These are phyloP conservation scores for Reticulitermes speratus DNA, from an alignment of 1,140 invertebrate genomes.

Conservation along the genomic window DNA sequence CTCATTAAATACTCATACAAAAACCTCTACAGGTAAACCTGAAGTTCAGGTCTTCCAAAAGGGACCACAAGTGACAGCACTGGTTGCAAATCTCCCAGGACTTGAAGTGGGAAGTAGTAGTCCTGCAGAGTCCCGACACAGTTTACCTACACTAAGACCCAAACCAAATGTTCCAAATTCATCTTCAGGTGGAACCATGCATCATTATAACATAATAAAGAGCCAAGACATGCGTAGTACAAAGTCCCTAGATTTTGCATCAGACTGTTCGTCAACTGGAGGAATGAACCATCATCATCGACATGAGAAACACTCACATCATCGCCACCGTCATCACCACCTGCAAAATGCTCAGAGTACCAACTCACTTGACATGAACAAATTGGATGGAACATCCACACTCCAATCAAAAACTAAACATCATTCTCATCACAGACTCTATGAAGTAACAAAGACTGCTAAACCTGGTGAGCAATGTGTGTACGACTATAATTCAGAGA, in stretches of 20 bases:
- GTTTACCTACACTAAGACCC: constrained; percentile 43
- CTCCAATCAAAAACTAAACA: neutral
- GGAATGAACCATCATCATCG: constrained; percentile 15
- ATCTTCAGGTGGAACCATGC: neutral
- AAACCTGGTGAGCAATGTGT: neutral
- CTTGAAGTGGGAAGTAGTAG: constrained; percentile 47
- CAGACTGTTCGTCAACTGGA: constrained; percentile 23
- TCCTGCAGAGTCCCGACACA: constrained; percentile 40
- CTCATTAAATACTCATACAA: neutral
- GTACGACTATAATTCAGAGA: constrained; percentile 8
- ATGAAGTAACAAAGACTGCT: neutral
- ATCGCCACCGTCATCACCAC: constrained; percentile 42
- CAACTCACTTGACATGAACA: constrained; percentile 40
- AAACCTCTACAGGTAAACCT: neutral
- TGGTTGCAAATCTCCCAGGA: constrained; percentile 59
- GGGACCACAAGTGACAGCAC: constrained; percentile 56
- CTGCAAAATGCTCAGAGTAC: constrained; percentile 46
- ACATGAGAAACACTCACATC: constrained; percentile 22
- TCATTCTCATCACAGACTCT: constrained; percentile 21
- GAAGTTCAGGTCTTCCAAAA: constrained; percentile 62
- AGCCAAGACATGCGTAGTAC: constrained; percentile 39
- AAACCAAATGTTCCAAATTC: constrained; percentile 29
- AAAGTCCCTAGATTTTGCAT: constrained; percentile 32
- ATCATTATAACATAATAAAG: neutral
- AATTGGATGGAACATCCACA: neutral